A percentile compares a stretch with the other conserved stretches of the same genome.
Conservation (phyloP, 2,888 invertebrate species). For the Dione juno region DNA sequence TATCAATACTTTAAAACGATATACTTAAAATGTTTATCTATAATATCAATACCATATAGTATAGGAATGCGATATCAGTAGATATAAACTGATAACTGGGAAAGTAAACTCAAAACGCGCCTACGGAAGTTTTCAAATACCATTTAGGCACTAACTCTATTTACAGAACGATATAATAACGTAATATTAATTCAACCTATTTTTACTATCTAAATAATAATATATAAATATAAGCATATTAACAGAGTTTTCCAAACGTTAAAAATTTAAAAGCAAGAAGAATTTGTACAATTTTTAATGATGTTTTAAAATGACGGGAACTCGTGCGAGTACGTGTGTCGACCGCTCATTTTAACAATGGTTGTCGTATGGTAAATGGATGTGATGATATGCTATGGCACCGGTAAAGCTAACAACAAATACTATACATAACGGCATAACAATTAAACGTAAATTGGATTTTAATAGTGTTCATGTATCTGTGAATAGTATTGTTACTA, state of each 20-base stretch:
- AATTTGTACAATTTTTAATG: no score
- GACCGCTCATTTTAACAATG: conserved; percentile 6
- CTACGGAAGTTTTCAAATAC: conserved; percentile 2
- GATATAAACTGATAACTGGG: conserved; percentile 13
- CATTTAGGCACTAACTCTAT: background rate
- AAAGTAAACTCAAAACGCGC: background rate
- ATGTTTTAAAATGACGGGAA: background rate
- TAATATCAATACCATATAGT: background rate
- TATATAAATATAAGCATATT: no score
- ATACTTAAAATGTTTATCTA: background rate
- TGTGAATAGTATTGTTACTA: background rate
- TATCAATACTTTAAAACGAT: conserved; percentile 5
- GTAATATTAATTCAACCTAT: conserved; percentile 8
- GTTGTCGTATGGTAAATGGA: conserved; percentile 9
- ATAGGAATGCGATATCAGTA: background rate
- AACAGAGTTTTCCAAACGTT: no score
- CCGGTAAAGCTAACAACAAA: background rate
- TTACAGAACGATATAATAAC: conserved; percentile 17
- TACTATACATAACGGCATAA: background rate
- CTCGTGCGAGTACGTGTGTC: background rate
- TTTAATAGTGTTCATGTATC: conserved; percentile 6
- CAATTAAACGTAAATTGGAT: conserved; percentile 16
- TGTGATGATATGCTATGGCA: conserved; percentile 2
- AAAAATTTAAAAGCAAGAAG: background rate
- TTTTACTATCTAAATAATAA: conserved; percentile 4